Conservation (phyloP, 2,888 invertebrate genomes). For the Perizoma affinitatum region DNA sequence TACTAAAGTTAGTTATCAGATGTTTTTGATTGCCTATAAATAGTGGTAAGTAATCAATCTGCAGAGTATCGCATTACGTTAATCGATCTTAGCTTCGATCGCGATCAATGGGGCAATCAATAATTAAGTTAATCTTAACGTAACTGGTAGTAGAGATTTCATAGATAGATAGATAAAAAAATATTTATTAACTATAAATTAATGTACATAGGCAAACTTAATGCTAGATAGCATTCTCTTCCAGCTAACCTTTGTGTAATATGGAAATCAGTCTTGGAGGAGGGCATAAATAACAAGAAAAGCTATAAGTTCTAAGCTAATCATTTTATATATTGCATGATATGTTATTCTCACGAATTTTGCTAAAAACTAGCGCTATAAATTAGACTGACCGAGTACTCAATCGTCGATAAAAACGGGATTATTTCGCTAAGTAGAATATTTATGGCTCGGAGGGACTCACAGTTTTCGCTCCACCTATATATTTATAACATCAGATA, state of each 20-base stretch:
- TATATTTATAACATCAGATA: slow-evolving; percentile 19
- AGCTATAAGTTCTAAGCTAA: no score
- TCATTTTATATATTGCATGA: slow-evolving; percentile 23
- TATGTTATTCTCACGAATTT: slow-evolving; percentile 29
- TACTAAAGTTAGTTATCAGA: background rate
- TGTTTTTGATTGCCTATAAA: background rate
- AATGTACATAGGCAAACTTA: no score
- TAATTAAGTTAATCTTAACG: slow-evolving; percentile 11
- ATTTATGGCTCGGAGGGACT: slow-evolving; percentile 31
- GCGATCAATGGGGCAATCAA: slow-evolving; percentile 23
- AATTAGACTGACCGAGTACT: slow-evolving; percentile 40
- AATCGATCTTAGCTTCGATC: slow-evolving; percentile 17
- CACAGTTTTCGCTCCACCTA: slow-evolving; percentile 22
- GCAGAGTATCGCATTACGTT: slow-evolving; percentile 8
- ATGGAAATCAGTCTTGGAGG: no score
- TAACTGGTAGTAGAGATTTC: slow-evolving; percentile 19
- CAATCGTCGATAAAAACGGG: slow-evolving; percentile 36
- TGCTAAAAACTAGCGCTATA: slow-evolving; percentile 32
- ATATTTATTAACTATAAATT: no score
- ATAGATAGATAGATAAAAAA: no score
- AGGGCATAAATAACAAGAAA: no score
- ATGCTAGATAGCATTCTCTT: no score
- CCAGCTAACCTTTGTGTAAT: no score
- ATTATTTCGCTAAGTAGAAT: slow-evolving; percentile 40
- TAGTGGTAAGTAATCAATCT: background rate